These are phyloP conservation scores for Philopedon plagiatum DNA, from an alignment of 2,888 invertebrate species.

Conservation along the genomic window DNA sequence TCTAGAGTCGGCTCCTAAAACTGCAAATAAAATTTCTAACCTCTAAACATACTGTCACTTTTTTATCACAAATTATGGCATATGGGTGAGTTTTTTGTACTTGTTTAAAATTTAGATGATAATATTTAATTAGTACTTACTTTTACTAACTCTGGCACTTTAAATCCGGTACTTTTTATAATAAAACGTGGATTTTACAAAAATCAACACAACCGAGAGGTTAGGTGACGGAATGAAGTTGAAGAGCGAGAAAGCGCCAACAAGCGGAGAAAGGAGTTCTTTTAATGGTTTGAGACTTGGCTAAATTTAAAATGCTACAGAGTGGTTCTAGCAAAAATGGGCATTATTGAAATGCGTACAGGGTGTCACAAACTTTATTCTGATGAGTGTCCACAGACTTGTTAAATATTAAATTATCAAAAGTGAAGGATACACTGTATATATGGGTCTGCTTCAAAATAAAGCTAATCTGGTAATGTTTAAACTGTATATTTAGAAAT, in stretches of 20 bases:
- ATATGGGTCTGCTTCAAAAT: too few species aligned
- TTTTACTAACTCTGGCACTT: neutral
- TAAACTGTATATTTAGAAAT: too few species aligned
- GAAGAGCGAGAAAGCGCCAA: too few species aligned
- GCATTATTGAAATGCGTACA: too few species aligned
- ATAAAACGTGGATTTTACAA: slow-evolving; percentile 13
- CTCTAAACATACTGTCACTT: neutral
- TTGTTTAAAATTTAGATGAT: neutral
- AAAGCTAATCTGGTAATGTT: too few species aligned
- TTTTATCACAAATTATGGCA: neutral
- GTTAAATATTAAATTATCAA: too few species aligned
- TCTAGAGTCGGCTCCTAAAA: neutral
- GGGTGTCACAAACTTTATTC: too few species aligned
- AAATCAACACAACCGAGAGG: slow-evolving; percentile 27
- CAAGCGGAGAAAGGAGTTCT: neutral
- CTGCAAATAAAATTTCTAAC: neutral
- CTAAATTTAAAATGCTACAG: too few species aligned
- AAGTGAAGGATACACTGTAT: too few species aligned
- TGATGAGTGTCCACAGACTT: too few species aligned
- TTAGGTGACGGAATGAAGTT: slow-evolving; percentile 14
- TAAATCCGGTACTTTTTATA: neutral
- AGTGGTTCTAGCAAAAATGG: too few species aligned
- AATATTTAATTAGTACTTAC: neutral
- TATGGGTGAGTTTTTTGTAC: neutral
- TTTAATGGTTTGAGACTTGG: slow-evolving; percentile 3